Evolutionary conservation across 2,797 vertebrate genomes (phyloP), one percentile per base, ranked within the genome.

Genomic region (Takifugu ocellatus): DNA sequence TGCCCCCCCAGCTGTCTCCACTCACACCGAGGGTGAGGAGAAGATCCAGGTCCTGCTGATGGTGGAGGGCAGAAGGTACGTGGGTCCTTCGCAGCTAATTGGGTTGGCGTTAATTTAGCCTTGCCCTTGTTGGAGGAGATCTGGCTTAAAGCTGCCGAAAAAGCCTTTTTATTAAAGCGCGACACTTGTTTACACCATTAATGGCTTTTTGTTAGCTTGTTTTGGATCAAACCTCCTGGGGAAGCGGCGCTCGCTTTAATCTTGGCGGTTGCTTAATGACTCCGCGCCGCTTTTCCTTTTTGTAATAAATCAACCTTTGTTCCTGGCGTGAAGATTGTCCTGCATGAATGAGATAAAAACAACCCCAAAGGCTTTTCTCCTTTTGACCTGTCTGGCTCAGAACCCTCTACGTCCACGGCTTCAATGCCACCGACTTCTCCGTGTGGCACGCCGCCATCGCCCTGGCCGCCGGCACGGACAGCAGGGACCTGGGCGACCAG

Each of bases 11-110:
- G 96, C 96, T 70, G 89, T 92, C 78, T 97, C 93, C 60, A 93
- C 81, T 16, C 66, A 95, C 44, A 83, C 88, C 17, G 92, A 95
- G 75, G 94, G 96, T 39, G 94, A 94, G 44, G 95, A 97, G 71
- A 96, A 91, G 87, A 83, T 92, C 78, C 93, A 95, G n/a, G 89
- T 95, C 57, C 85, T 98, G 68, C 89, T 98, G 52, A 93, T 99
- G 16, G 95, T 98, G 68, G 95, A 97, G 81, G 94, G 94, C 77
- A 91, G 95, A 86, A 96, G 96, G 96, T 98, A 92, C 21, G 77
- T 80, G 53, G 5, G 12, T 11, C 58, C 60, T 24, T 52, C 21
- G 21, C 21, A 21, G 21, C 21, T 21, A 21, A 21, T 21, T n/a
- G 42, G 7, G 66, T 51, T 49, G 16, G 63, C 75, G 79, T 78